These are phyloP conservation scores for Anniella stebbinsi DNA, from an alignment of 2,797 vertebrate species.

Conservation along the genomic window DNA sequence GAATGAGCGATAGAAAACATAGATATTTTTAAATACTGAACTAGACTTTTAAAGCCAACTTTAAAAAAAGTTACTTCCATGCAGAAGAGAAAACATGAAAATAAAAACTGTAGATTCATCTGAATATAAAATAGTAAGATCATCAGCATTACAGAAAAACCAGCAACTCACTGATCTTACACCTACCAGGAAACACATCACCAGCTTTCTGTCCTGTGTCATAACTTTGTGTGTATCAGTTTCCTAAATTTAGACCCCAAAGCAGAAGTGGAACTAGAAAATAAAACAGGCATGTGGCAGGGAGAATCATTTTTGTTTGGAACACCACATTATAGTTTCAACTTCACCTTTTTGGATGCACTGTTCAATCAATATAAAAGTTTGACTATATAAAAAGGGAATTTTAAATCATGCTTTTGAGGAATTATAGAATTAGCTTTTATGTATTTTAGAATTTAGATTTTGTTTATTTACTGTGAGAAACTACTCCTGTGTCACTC, in stretches of 20 bases:
- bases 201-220: not conserved
- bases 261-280: not conserved
- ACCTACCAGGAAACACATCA: not conserved
- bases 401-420: not conserved
- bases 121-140: not conserved
- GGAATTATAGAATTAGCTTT: not conserved
- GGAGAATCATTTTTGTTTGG: not conserved
- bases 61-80: not conserved
- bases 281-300: not conserved
- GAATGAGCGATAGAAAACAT: not conserved
- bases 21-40: not conserved
- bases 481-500: no score
- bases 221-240: not conserved
- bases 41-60: not conserved
- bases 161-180: not conserved
- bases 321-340: not conserved
- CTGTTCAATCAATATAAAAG: not conserved
- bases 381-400: not conserved
- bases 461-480: not conserved
- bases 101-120: not conserved
- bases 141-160: not conserved
- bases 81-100: not conserved
- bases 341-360: not conserved
- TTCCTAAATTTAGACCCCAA: constrained; percentile 2
- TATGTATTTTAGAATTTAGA: not conserved